Evolutionary conservation across 2,888 invertebrate species (phyloP), one percentile per base, ranked within the genome.

Genomic region (Xestia c-nigrum): DNA sequence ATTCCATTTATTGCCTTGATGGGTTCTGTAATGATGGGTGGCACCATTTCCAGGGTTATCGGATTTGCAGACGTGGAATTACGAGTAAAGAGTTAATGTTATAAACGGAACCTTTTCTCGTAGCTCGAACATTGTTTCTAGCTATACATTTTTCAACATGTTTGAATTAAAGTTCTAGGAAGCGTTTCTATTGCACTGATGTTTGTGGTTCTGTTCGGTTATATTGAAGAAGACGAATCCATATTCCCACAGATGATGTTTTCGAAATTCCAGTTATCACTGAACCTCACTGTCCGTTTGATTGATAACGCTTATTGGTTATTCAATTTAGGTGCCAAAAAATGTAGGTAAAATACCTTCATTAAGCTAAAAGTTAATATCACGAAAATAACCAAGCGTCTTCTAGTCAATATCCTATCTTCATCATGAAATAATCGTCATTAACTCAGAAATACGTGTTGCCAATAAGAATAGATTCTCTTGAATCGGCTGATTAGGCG

Each of bases 1-100:
- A 68, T 72, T 68, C 65, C 75, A 72, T 85, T 81, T 80, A 75
- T 76, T 70, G 76, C 63, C 52, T 14, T 78, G 78, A 68, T 75
- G 81, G 61, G 63, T 24, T 50, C 46, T 24, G 24, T 66, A 83
- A 61, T 66, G 83, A 83, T 50, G 65, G 64, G 76, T 78, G 76
- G 76, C 50, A 57, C 76, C 50, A 76, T 65, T 82, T 38, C 14
- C 68, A 19, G 69, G 52, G 83, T 55, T 83, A 78, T 72, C 80
- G 50, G 70, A 67, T 55, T 66, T 24, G 14, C 43, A 43, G 40
- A 19, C 14, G 14, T 46, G 61, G 55, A 46, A 67, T 79, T 50
- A 57, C 64, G 55, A 47, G 43, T 61, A 76, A 38, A 75, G 75
- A 81, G 38, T 78, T 81, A 55, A 31, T 74, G 43, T 74, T 63